Base-by-base conservation (phyloP, 1,140 invertebrate species). In the Vanessa tameamea region DNA sequence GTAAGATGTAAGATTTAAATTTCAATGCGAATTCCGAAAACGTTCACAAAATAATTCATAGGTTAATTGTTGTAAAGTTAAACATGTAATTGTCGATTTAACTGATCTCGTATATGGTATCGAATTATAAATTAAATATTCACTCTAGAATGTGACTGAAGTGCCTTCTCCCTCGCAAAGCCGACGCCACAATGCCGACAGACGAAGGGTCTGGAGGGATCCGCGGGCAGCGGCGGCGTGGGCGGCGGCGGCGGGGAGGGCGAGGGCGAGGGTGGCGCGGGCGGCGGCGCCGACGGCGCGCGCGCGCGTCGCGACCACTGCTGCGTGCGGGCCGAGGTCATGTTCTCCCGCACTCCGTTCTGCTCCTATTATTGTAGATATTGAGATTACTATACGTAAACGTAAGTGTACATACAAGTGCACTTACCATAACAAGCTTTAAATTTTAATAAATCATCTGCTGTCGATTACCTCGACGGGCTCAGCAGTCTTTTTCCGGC, bases 101-200 rank as follows among this genome's bases (percentile, higher is more conserved):
- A 31, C 26, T 31, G 26, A 31, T 31, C 26, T 4, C 2, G 26
- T 31, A 31, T 31, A 31, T 31, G 4, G 26, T 31, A 31, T 31
- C 26, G 4, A 4, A 31, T 31, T 31, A 31, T 31, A n/a, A 50
- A 50, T 50, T 23, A 61, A 61, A 37, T 14, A 67, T 80, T 86
- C 70, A 95, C 94, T 84, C 94, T 94, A 0, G 93, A 87, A 85
- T 97, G 96, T 1, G 96, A 96, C 20, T 95, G 95, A 1, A 97
- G 85, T 3, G 96, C 96, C 83, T 97, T 97, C 83, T 97, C 96
- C 43, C 96, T 93, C 0, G 96, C 96, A 90, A 97, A 97, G 11
- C 95, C 95, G 57, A 97, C 93, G 1, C 96, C 96, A 79, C 96
- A 97, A 75, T 95, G 95, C 63, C 96, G 95, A 75, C 96, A 97